phyloP scores from a whole-genome alignment of 2,888 invertebrate species.

The Diaphora mendica region DNA sequence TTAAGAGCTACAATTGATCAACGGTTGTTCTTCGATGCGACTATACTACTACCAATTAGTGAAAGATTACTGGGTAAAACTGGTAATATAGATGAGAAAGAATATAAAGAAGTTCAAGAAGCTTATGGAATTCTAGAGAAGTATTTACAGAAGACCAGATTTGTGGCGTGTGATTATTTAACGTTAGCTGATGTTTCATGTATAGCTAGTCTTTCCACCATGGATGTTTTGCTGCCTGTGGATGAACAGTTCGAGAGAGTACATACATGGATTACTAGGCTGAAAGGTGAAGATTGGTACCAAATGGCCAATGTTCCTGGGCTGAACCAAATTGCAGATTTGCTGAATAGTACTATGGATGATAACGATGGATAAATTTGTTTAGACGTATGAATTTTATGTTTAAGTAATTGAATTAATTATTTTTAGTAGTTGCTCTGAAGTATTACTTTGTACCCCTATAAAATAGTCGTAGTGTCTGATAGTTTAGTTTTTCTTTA shows the following conservation, averaged over 20 bases:
- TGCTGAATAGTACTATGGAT: slow-evolving; percentile 31
- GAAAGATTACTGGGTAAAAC: slow-evolving; percentile 31
- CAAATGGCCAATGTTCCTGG: slow-evolving; percentile 58
- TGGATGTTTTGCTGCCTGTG: slow-evolving; percentile 53
- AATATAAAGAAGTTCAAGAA: slow-evolving; percentile 47
- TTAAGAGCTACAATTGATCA: slow-evolving; percentile 58
- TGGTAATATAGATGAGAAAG: slow-evolving; percentile 38
- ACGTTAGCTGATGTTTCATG: slow-evolving; percentile 64
- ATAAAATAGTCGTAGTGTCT: too few species aligned
- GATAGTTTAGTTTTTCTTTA: neutral
- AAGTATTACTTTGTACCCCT: neutral
- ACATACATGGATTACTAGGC: slow-evolving; percentile 50
- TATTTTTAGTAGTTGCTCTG: neutral
- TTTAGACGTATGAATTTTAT: neutral
- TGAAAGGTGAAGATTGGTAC: slow-evolving; percentile 57
- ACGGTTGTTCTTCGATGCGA: slow-evolving; percentile 57
- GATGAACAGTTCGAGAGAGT: slow-evolving; percentile 53
- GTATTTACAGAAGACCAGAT: slow-evolving; percentile 56
- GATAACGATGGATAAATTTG: slow-evolving; percentile 18
- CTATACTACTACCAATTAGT: slow-evolving; percentile 49
- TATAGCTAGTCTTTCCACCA: slow-evolving; percentile 54
- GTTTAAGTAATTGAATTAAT: neutral
- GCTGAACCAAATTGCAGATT: slow-evolving; percentile 29
- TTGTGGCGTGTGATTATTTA: slow-evolving; percentile 53
- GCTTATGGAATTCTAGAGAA: slow-evolving; percentile 59